Conservation (phyloP, 2,797 vertebrate species). For the Ctenochaetus hawaiiensis region DNA sequence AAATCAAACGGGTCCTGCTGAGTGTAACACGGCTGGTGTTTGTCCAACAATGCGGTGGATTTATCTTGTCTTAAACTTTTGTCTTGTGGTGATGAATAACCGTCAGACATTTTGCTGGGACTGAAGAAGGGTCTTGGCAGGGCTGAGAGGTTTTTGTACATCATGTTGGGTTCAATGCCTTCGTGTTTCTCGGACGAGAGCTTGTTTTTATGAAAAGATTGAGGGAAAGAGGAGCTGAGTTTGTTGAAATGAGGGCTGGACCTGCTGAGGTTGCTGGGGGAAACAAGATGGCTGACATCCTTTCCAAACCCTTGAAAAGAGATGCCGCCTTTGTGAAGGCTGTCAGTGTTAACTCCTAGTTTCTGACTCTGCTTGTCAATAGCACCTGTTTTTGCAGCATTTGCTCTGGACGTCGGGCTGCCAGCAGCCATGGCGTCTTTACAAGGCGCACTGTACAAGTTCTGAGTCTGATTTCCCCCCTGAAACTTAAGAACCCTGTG, state of each 20-base stretch:
- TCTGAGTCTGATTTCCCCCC: constrained; percentile 76
- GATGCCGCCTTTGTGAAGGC: constrained; percentile 63
- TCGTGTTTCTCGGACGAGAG: constrained; percentile 73
- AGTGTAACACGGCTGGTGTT: constrained; percentile 79
- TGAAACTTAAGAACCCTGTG: constrained; percentile 83
- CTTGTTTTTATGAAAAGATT: constrained; percentile 76
- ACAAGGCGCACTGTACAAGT: constrained; percentile 79
- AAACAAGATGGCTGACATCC: constrained; percentile 53
- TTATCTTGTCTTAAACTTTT: constrained; percentile 77
- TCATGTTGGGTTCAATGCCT: constrained; percentile 58
- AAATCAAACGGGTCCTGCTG: constrained; percentile 84
- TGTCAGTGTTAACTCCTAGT: constrained; percentile 34
- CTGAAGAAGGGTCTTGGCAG: constrained; percentile 78
- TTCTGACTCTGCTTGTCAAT: constrained; percentile 69
- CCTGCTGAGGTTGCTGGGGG: constrained; percentile 63
- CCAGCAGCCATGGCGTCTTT: constrained; percentile 67
- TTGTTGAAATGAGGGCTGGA: constrained; percentile 68
- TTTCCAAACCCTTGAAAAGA: constrained; percentile 69
- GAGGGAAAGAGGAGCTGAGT: constrained; percentile 66
- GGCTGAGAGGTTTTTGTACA: constrained; percentile 75
- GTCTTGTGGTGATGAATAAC: constrained; percentile 69
- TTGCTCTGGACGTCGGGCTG: constrained; percentile 56
- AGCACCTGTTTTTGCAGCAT: constrained; percentile 54
- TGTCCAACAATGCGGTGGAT: constrained; percentile 61
- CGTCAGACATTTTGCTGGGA: constrained; percentile 69